A percentile compares a stretch with the other conserved stretches of the same genome.
phyloP scores from a whole-genome alignment of 2,888 invertebrate species.

The Drosophila percnosoma region DNA sequence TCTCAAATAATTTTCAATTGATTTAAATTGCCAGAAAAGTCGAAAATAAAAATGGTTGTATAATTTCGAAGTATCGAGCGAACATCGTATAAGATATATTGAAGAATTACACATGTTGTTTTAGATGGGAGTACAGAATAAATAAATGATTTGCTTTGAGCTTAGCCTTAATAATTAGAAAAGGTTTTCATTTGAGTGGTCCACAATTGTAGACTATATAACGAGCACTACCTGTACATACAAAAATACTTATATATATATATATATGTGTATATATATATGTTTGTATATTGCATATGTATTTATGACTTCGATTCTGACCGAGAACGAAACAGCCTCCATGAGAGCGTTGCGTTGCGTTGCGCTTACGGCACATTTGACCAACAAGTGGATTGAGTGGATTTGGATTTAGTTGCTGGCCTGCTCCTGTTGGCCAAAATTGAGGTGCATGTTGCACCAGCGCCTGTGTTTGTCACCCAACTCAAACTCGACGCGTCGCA shows the following conservation, averaged over 20 bases:
- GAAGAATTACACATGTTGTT: slow-evolving; percentile 15
- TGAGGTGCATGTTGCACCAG: slow-evolving; percentile 84
- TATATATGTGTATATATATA: slow-evolving; percentile 6
- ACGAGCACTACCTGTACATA: slow-evolving; percentile 20
- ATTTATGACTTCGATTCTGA: slow-evolving; percentile 39
- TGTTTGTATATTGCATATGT: slow-evolving; percentile 1
- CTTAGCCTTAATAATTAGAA: slow-evolving; percentile 25
- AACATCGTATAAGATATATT: neutral
- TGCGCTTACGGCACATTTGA: slow-evolving; percentile 38
- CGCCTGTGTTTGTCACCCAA: slow-evolving; percentile 82
- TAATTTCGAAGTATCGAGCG: neutral
- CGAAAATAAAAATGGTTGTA: neutral
- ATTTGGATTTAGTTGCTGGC: slow-evolving; percentile 14
- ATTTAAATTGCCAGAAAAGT: neutral
- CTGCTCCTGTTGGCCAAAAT: slow-evolving; percentile 69
- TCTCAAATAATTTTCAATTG: neutral
- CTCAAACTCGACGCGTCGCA: slow-evolving; percentile 80
- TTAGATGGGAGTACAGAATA: slow-evolving; percentile 11
- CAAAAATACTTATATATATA: neutral
- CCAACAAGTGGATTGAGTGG: slow-evolving; percentile 4
- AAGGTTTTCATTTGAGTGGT: slow-evolving; percentile 21
- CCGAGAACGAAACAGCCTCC: slow-evolving; percentile 58
- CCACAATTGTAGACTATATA: slow-evolving; percentile 33
- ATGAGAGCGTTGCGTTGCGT: slow-evolving; percentile 37
- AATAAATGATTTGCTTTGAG: slow-evolving; percentile 37